These are phyloP conservation scores for Coptotermes formosanus DNA, from an alignment of 1,140 invertebrate genomes.

Conservation along the genomic window DNA sequence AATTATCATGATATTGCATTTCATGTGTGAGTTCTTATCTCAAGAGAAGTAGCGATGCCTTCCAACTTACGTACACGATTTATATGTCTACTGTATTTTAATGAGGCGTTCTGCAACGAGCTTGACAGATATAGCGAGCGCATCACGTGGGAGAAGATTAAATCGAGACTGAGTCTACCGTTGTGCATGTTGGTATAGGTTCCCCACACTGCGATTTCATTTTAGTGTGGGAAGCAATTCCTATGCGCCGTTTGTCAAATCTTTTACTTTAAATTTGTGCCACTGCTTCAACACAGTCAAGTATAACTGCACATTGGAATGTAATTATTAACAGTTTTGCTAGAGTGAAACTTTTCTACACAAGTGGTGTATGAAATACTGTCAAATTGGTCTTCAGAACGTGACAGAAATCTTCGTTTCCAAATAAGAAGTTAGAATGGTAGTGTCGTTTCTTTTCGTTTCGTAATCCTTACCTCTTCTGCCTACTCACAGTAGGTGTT, in stretches of 20 bases:
- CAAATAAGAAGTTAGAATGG: too few species aligned
- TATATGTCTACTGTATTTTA: background rate
- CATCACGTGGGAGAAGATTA: background rate
- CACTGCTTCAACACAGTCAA: too few species aligned
- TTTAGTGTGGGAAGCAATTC: background rate
- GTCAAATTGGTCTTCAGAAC: too few species aligned
- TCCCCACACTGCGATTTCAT: background rate
- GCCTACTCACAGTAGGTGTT: too few species aligned
- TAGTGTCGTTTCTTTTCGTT: too few species aligned
- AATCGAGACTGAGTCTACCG: background rate
- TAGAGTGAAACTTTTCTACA: too few species aligned
- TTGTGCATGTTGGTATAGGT: background rate
- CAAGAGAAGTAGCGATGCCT: background rate
- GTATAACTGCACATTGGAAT: too few species aligned
- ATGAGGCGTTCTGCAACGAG: background rate
- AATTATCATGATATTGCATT: constrained; percentile 14
- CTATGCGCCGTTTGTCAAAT: background rate
- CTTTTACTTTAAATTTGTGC: too few species aligned
- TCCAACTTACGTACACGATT: background rate
- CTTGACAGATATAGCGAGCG: background rate
- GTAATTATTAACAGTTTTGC: too few species aligned
- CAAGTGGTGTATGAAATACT: too few species aligned
- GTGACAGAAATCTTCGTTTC: too few species aligned
- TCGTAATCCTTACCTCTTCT: too few species aligned
- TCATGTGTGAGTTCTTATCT: background rate